A percentile compares a stretch with the other conserved stretches of the same genome.
These are phyloP conservation scores for Ophioninae sp. DNA, from an alignment of 2,888 invertebrate genomes.

Conservation along the genomic window DNA sequence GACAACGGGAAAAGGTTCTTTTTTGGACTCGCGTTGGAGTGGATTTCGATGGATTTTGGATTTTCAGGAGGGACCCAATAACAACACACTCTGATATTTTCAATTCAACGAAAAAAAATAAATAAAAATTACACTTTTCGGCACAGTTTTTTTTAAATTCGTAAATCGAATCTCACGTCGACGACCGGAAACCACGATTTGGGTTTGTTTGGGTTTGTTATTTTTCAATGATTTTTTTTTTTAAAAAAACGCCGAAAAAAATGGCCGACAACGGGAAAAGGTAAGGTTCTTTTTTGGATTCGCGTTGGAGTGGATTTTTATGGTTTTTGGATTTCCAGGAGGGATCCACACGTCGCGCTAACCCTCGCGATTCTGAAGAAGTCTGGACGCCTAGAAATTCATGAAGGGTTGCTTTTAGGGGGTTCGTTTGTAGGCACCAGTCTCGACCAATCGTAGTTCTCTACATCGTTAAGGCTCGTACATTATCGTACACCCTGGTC, in stretches of 20 bases:
- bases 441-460: conserved; percentile 77
- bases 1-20: conserved; percentile 9
- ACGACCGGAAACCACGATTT: neutral
- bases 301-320: neutral
- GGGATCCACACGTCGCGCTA: conserved; percentile 70
- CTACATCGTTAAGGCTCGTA: conserved; percentile 72
- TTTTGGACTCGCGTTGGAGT: neutral
- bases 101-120: neutral
- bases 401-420: conserved; percentile 73
- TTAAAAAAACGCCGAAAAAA: neutral
- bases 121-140: neutral
- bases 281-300: neutral
- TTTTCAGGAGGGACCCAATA: conserved; percentile 50
- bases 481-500: conserved; percentile 57
- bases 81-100: neutral
- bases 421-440: conserved; percentile 67
- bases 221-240: too few relatives aligned
- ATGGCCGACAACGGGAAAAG: conserved; percentile 2
- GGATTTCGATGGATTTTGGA: neutral
- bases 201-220: too few relatives aligned
- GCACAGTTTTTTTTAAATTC: neutral
- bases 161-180: neutral
- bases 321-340: conserved; percentile 7
- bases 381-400: conserved; percentile 58
- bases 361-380: conserved; percentile 76